phyloP scores from a whole-genome alignment of 1,140 invertebrate species.

The Ceratina australensis region DNA sequence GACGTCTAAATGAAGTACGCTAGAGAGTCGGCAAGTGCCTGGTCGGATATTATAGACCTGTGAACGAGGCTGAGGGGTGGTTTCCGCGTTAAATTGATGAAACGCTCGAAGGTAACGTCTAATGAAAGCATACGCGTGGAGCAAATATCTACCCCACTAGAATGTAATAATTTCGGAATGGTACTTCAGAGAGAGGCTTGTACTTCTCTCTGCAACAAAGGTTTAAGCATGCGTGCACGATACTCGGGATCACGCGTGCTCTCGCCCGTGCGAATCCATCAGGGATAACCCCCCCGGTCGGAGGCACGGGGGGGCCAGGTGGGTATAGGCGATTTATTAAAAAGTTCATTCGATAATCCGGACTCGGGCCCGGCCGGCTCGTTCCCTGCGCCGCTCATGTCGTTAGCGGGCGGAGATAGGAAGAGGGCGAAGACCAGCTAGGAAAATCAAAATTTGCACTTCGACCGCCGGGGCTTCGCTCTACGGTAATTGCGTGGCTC shows the following conservation, averaged over 20 bases:
- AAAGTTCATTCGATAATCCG: constrained; percentile 42
- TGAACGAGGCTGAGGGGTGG: constrained; percentile 71
- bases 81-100: constrained; percentile 69
- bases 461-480: neutral
- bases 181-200: constrained; percentile 68
- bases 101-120: constrained; percentile 79
- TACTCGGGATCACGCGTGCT: constrained; percentile 47
- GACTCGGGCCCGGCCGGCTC: neutral
- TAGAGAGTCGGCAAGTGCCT: constrained; percentile 73
- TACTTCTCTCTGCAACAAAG: constrained; percentile 66
- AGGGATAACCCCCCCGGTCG: too few species aligned
- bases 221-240: constrained; percentile 64
- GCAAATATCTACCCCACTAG: constrained; percentile 75
- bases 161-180: constrained; percentile 79
- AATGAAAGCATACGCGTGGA: constrained; percentile 77
- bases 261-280: neutral
- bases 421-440: constrained; percentile 7
- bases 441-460: constrained; percentile 45
- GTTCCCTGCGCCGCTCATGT: constrained; percentile 16
- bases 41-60: constrained; percentile 73
- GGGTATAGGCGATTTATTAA: constrained; percentile 53
- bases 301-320: neutral
- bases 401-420: constrained; percentile 3
- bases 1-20: constrained; percentile 74
- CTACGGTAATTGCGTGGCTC: constrained; percentile 2